phyloP scores from a whole-genome alignment of 2,888 invertebrate species.

The Apodemia hepburni region DNA sequence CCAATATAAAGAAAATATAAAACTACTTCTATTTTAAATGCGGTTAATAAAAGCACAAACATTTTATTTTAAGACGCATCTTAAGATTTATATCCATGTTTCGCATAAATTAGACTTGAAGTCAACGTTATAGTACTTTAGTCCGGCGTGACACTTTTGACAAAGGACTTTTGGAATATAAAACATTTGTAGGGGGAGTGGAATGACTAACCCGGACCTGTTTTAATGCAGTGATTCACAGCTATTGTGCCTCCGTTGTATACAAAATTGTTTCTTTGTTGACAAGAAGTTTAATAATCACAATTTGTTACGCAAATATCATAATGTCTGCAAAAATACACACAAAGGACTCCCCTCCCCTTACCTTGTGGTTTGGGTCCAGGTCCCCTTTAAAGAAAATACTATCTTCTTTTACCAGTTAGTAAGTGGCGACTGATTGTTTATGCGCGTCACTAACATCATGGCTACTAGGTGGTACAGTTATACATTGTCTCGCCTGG shows the following conservation, averaged over 20 bases:
- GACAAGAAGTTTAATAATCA: conserved; percentile 19
- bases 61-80: background rate
- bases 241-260: conserved; percentile 19
- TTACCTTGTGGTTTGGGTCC: too few relatives aligned
- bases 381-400: too few relatives aligned
- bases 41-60: background rate
- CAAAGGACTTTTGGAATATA: conserved; percentile 39
- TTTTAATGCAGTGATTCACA: conserved; percentile 36
- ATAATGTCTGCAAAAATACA: conserved; percentile 14
- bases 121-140: conserved; percentile 35
- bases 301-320: conserved; percentile 14
- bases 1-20: background rate
- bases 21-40: background rate
- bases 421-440: too few relatives aligned
- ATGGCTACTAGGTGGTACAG: too few relatives aligned
- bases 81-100: conserved; percentile 6
- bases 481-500: too few relatives aligned
- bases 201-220: conserved; percentile 39
- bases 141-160: conserved; percentile 34
- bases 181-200: conserved; percentile 35
- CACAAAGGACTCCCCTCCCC: too few relatives aligned
- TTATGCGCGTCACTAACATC: too few relatives aligned
- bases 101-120: conserved; percentile 35
- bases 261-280: conserved; percentile 31
- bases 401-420: too few relatives aligned